phyloP scores from a whole-genome alignment of 1,140 invertebrate species.

The Drosophila novamexicana region DNA sequence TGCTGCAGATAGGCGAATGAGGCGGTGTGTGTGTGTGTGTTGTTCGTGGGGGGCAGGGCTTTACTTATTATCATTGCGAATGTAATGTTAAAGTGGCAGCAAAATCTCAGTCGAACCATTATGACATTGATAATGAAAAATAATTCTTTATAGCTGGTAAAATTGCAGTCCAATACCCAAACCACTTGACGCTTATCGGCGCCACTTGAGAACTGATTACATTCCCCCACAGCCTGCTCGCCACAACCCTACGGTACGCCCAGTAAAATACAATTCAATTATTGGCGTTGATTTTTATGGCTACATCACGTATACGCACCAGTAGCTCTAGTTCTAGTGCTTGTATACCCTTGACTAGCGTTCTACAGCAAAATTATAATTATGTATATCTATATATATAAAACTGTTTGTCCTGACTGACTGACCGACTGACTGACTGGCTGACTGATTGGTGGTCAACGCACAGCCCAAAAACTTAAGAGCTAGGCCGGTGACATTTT shows the following conservation, averaged over 20 bases:
- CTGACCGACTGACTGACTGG: too few relatives aligned
- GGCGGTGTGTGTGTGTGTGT: background rate
- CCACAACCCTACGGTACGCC: background rate
- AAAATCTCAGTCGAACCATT: constrained; percentile 13
- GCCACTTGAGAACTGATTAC: constrained; percentile 41
- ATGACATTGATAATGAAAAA: constrained; percentile 33
- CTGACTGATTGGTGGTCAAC: too few relatives aligned
- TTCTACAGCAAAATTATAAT: too few relatives aligned
- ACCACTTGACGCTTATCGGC: constrained; percentile 35
- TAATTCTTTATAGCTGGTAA: constrained; percentile 6
- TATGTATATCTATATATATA: too few relatives aligned
- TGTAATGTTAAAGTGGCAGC: background rate
- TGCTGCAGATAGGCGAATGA: background rate
- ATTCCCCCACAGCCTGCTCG: background rate
- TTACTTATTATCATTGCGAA: background rate
- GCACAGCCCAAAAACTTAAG: too few relatives aligned
- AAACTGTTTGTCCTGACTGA: too few relatives aligned
- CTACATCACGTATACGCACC: constrained; percentile 12
- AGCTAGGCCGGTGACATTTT: too few relatives aligned
- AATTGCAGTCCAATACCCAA: constrained; percentile 27
- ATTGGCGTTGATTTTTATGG: constrained; percentile 28
- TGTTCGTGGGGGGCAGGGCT: background rate
- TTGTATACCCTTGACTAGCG: background rate
- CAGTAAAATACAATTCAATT: constrained; percentile 18
- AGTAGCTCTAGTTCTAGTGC: background rate